phyloP scores from a whole-genome alignment of 2,113 vertebrate species.

The Glaucomys volans region DNA sequence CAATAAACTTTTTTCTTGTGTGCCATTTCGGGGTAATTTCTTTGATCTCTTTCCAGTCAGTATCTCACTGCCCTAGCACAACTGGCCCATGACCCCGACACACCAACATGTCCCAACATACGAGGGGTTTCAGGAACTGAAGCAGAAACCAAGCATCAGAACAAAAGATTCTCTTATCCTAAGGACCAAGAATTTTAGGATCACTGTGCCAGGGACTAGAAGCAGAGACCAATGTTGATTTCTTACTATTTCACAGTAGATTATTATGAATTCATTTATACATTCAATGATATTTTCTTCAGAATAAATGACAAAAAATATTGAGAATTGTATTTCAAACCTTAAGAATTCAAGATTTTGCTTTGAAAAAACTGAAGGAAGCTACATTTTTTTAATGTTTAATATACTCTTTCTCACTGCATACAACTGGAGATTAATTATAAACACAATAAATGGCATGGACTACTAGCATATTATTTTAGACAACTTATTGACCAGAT shows the following conservation, averaged over 20 bases:
- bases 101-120: not conserved
- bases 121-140: not conserved
- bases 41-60: not conserved
- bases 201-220: not conserved
- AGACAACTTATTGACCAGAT: constrained; percentile 5
- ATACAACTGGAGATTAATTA: constrained; percentile 32
- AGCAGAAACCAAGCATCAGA: not conserved
- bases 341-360: not conserved
- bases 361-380: not conserved
- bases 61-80: not conserved
- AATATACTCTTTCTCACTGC: not conserved
- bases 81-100: not conserved
- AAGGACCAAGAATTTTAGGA: not conserved
- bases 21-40: not conserved
- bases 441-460: not conserved
- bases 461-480: not conserved
- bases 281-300: not conserved
- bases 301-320: not conserved
- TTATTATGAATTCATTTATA: not conserved
- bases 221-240: not conserved
- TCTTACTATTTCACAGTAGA: not conserved
- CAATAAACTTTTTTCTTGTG: not conserved
- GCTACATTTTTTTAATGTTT: not conserved
- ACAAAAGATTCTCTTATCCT: not conserved
- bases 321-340: constrained; percentile 22